Evolutionary conservation across 2,113 vertebrate species (phyloP).

Genomic region (Salvator merianae): DNA sequence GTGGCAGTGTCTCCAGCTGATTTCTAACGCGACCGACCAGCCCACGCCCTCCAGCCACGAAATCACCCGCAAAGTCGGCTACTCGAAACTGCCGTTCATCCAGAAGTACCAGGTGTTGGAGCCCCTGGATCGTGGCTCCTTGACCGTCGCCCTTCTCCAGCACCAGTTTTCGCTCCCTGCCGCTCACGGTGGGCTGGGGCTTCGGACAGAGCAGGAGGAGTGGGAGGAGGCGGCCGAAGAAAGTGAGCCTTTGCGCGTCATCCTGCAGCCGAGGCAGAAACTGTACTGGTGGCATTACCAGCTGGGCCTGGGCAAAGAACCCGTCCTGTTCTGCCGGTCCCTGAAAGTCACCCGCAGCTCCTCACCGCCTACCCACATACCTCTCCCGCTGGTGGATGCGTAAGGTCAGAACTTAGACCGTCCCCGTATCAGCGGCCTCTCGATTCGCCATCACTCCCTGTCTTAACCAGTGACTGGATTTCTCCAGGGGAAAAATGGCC

Average conservation of each 20-base stretch:
- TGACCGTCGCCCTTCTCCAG: background rate
- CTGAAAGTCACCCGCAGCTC: constrained; percentile 24
- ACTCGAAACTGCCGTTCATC: background rate
- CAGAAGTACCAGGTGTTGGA: background rate
- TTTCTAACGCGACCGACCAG: constrained; percentile 2
- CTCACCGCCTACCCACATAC: constrained; percentile 19
- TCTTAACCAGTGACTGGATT: background rate
- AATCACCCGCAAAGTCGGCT: constrained; percentile 21
- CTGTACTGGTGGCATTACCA: constrained; percentile 36
- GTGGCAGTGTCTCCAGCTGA: constrained; percentile 15
- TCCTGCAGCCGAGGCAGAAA: constrained; percentile 27
- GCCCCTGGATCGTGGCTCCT: background rate
- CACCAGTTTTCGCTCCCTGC: constrained; percentile 13
- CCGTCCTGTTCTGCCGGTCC: constrained; percentile 15
- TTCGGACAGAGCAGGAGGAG: constrained; percentile 15
- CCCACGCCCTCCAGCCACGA: constrained; percentile 14
- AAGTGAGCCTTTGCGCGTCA: constrained; percentile 11
- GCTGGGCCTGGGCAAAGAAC: constrained; percentile 1
- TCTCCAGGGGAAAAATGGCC: background rate
- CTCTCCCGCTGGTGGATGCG: background rate
- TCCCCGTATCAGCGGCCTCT: background rate
- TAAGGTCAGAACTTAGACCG: background rate
- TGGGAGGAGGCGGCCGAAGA: constrained; percentile 10
- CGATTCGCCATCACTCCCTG: too few relatives aligned
- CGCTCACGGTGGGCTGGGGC: background rate